A percentile compares a stretch with the other conserved stretches of the same genome.
Evolutionary conservation across 2,888 invertebrate genomes (phyloP).

Genomic region (Elegia similella): DNA sequence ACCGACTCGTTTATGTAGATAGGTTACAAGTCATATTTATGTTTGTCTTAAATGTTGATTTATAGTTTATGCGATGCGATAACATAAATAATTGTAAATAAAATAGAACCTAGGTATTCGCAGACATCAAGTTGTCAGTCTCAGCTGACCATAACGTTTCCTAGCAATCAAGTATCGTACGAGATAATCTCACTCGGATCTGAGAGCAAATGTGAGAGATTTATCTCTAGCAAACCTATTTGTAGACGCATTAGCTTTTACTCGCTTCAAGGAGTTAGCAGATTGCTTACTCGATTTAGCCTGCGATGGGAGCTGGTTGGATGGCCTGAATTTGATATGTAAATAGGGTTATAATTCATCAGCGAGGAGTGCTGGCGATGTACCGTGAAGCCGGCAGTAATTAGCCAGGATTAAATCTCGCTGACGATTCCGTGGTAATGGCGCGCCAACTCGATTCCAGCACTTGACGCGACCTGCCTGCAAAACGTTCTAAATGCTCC

Average conservation of each 20-base stretch:
- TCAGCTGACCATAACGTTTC: slow-evolving; percentile 1
- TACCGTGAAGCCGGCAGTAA: slow-evolving; percentile 52
- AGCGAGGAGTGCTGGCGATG: slow-evolving; percentile 35
- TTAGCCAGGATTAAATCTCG: slow-evolving; percentile 63
- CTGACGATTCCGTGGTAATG: slow-evolving; percentile 47
- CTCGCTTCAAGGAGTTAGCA: slow-evolving; percentile 43
- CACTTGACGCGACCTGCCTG: slow-evolving; percentile 37
- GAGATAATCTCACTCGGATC: slow-evolving; percentile 9
- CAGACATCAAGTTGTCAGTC: neutral
- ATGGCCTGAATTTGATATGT: slow-evolving; percentile 46
- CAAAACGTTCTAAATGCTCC: slow-evolving; percentile 45
- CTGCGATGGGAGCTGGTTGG: slow-evolving; percentile 30
- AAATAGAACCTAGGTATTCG: neutral
- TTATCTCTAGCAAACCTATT: slow-evolving; percentile 8
- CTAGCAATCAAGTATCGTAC: slow-evolving; percentile 8
- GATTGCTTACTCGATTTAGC: slow-evolving; percentile 52
- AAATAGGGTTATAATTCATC: slow-evolving; percentile 47
- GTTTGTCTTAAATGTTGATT: neutral
- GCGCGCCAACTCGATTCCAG: slow-evolving; percentile 46
- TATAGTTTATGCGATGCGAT: neutral
- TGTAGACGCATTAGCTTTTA: slow-evolving; percentile 15
- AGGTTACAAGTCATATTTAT: neutral
- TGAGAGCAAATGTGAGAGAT: slow-evolving; percentile 6
- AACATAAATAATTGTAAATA: neutral
- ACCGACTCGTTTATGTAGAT: neutral